Evolutionary conservation across 2,797 vertebrate genomes (phyloP).

Genomic region (Perdix hodgsoniae): DNA sequence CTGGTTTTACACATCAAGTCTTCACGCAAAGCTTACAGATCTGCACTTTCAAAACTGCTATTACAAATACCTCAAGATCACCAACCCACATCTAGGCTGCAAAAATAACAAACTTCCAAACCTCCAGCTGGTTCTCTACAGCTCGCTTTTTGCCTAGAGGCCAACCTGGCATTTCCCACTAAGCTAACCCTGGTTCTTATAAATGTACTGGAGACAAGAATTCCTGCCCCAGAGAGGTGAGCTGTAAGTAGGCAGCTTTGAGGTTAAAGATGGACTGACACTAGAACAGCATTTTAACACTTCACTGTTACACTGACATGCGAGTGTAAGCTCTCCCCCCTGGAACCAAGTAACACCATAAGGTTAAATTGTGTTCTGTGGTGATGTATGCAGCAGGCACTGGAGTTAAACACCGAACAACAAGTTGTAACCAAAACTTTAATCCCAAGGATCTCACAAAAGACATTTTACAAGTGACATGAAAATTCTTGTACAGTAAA

Average conservation of each 20-base stretch:
- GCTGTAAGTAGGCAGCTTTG: neutral
- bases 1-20: neutral
- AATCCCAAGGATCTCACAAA: conserved; percentile 87
- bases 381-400: conserved; percentile 16
- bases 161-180: neutral
- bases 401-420: conserved; percentile 71
- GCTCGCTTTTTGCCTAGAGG: rapidly evolving
- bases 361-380: conserved; percentile 4
- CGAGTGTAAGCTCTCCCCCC: neutral
- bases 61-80: neutral
- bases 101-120: neutral
- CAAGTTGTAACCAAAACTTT: conserved; percentile 86
- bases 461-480: conserved; percentile 89
- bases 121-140: neutral
- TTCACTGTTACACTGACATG: too few relatives aligned
- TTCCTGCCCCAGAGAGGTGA: rapidly evolving
- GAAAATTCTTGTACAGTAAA: conserved; percentile 84
- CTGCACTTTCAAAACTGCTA: neutral
- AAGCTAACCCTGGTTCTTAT: rapidly evolving
- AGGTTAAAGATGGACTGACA: too few relatives aligned
- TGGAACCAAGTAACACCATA: neutral
- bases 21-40: conserved; percentile 56
- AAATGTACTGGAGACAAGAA: rapidly evolving
- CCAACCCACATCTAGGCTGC: neutral
- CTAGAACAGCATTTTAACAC: neutral